Evolutionary conservation across 2,113 vertebrate species (phyloP).

Genomic region (Xiphophorus couchianus): DNA sequence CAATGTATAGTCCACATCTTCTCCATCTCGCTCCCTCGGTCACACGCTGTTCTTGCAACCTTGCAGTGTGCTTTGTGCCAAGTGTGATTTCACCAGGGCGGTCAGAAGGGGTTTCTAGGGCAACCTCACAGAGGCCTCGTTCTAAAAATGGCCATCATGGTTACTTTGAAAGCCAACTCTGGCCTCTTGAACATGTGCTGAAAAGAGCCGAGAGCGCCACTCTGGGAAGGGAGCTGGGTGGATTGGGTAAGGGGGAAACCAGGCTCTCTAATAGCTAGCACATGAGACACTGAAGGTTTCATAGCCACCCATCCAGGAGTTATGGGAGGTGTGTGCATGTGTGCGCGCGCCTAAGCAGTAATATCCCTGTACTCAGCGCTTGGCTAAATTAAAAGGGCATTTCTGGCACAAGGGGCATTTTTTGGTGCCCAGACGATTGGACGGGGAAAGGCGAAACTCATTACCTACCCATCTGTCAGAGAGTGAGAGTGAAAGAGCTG

Average conservation of each 20-base stretch:
- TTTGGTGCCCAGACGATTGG: constrained; percentile 78
- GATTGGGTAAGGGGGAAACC: constrained; percentile 63
- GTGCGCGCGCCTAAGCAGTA: constrained; percentile 66
- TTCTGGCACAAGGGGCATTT: constrained; percentile 76
- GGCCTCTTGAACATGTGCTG: constrained; percentile 75
- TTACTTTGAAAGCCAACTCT: constrained; percentile 78
- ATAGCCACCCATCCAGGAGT: constrained; percentile 71
- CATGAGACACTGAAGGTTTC: constrained; percentile 77
- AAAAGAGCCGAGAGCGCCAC: constrained; percentile 69
- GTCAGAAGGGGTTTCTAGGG: constrained; percentile 80
- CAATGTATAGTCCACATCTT: not conserved
- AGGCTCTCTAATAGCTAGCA: constrained; percentile 76
- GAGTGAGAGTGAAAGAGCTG: constrained; percentile 71
- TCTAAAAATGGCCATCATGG: constrained; percentile 80
- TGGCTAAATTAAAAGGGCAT: constrained; percentile 82
- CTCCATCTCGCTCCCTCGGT: constrained; percentile 49
- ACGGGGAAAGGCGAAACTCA: constrained; percentile 79
- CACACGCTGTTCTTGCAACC: constrained; percentile 52
- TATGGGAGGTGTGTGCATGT: constrained; percentile 64
- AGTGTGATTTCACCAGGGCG: constrained; percentile 77
- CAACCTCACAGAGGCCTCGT: constrained; percentile 79
- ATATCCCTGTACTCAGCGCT: constrained; percentile 78
- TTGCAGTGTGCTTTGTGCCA: constrained; percentile 59
- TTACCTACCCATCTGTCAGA: constrained; percentile 82
- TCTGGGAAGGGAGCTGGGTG: constrained; percentile 61